These are phyloP conservation scores for Tillus elongatus DNA, from an alignment of 2,888 invertebrate genomes.

Conservation along the genomic window DNA sequence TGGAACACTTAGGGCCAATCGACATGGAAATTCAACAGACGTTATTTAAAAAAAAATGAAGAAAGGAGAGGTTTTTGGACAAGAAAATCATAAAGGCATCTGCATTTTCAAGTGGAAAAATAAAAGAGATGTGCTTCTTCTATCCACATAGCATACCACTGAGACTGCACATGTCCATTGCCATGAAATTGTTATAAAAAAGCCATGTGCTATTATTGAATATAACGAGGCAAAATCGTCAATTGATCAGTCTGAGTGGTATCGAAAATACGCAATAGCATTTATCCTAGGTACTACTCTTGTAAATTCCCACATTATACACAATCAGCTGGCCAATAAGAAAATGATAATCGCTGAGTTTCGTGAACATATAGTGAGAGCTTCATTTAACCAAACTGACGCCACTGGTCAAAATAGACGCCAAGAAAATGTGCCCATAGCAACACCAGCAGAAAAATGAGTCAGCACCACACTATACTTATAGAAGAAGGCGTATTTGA, in stretches of 20 bases:
- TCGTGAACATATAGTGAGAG: neutral
- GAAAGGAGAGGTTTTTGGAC: slow-evolving; percentile 8
- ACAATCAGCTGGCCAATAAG: slow-evolving; percentile 2
- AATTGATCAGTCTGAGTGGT: slow-evolving; percentile 24
- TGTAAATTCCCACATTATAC: neutral
- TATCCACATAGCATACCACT: slow-evolving; percentile 26
- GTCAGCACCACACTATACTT: neutral
- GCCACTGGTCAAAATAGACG: neutral
- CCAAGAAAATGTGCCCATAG: no score
- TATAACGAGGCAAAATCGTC: slow-evolving; percentile 27
- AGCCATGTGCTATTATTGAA: slow-evolving; percentile 15
- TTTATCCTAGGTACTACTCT: slow-evolving; percentile 6
- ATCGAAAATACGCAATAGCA: slow-evolving; percentile 14
- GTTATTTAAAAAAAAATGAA: slow-evolving; percentile 3
- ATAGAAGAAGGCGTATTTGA: neutral
- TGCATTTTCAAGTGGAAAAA: slow-evolving; percentile 28
- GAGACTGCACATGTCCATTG: slow-evolving; percentile 19
- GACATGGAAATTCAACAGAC: slow-evolving; percentile 8
- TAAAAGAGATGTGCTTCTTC: slow-evolving; percentile 21
- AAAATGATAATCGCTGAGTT: neutral
- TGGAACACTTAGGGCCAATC: slow-evolving; percentile 14
- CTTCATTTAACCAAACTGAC: neutral
- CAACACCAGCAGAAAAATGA: neutral
- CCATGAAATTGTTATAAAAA: slow-evolving; percentile 14
- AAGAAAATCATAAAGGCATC: slow-evolving; percentile 14